phyloP scores from a whole-genome alignment of 1,140 invertebrate species.

The Drosophila pseudoobscura region DNA sequence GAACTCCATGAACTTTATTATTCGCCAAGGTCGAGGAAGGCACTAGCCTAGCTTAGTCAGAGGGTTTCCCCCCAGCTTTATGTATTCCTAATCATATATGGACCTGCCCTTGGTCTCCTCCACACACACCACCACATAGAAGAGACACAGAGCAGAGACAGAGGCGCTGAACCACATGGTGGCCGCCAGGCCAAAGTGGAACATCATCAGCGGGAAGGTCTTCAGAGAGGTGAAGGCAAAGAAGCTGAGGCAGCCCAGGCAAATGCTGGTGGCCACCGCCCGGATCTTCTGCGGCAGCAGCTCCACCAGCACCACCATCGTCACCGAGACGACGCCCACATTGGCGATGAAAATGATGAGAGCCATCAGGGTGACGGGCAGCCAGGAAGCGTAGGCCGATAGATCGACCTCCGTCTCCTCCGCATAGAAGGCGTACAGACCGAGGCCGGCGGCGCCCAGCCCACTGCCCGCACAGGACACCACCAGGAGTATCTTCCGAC shows the following conservation, averaged over 20 bases:
- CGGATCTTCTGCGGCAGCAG: constrained; percentile 67
- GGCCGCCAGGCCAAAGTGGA: constrained; percentile 63
- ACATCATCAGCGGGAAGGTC: constrained; percentile 70
- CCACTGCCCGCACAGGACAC: constrained; percentile 59
- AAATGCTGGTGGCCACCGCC: constrained; percentile 60
- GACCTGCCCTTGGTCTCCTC: constrained; percentile 77
- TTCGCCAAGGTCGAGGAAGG: background rate
- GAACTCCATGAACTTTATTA: constrained; percentile 16
- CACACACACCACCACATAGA: constrained; percentile 65
- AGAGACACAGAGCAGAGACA: constrained; percentile 53
- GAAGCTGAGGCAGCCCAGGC: constrained; percentile 59
- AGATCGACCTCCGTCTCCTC: constrained; percentile 57
- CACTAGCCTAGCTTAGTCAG: background rate
- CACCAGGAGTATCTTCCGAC: constrained; percentile 65
- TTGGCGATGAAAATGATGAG: constrained; percentile 72
- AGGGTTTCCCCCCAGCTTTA: constrained; percentile 1
- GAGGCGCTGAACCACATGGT: constrained; percentile 71
- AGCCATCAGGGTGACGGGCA: constrained; percentile 66
- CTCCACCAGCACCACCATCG: constrained; percentile 75
- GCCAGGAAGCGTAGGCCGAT: constrained; percentile 55
- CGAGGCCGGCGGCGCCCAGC: constrained; percentile 55
- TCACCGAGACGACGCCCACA: constrained; percentile 67
- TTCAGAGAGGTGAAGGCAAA: constrained; percentile 70
- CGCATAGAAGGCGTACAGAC: constrained; percentile 66
- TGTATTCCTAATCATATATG: constrained; percentile 52